These are phyloP conservation scores for Proctacanthus coquilletti DNA, from an alignment of 1,140 invertebrate genomes.

Conservation along the genomic window DNA sequence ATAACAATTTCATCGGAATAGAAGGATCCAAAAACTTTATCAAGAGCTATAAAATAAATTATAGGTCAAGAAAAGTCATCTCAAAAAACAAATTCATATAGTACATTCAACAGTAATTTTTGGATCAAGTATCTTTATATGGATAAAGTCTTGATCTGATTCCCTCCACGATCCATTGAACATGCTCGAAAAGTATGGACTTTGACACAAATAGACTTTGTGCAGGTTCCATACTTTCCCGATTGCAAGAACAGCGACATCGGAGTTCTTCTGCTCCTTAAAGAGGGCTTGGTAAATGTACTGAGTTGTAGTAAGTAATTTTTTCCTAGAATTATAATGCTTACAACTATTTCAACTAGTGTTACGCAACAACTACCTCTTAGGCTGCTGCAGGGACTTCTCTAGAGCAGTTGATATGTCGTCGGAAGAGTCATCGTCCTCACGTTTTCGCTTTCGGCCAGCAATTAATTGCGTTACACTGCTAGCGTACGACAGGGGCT, in stretches of 20 bases:
- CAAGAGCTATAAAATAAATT: conserved; percentile 38
- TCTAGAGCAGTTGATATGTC: too few relatives aligned
- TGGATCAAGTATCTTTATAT: conserved; percentile 57
- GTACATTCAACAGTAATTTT: conserved; percentile 54
- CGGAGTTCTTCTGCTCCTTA: conserved; percentile 59
- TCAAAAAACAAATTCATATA: conserved; percentile 4
- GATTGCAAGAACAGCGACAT: conserved; percentile 55
- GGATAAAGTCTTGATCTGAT: conserved; percentile 46
- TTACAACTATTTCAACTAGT: too few relatives aligned
- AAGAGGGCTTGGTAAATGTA: conserved; percentile 70
- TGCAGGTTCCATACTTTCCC: conserved; percentile 61
- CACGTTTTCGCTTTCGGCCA: too few relatives aligned
- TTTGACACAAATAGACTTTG: conserved; percentile 66
- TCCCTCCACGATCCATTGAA: conserved; percentile 71
- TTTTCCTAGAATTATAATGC: conserved; percentile 40
- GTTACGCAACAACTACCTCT: too few relatives aligned
- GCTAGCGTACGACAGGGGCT: too few relatives aligned
- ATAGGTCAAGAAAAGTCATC: conserved; percentile 1
- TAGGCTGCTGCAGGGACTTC: too few relatives aligned
- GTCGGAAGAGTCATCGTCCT: too few relatives aligned
- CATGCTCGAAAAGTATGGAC: conserved; percentile 71
- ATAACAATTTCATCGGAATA: conserved; percentile 63
- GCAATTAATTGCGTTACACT: too few relatives aligned
- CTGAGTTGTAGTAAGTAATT: conserved; percentile 53
- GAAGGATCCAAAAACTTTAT: conserved; percentile 59